These are phyloP conservation scores for Seira sanloemensis DNA, from an alignment of 2,888 invertebrate genomes.

Conservation along the genomic window DNA sequence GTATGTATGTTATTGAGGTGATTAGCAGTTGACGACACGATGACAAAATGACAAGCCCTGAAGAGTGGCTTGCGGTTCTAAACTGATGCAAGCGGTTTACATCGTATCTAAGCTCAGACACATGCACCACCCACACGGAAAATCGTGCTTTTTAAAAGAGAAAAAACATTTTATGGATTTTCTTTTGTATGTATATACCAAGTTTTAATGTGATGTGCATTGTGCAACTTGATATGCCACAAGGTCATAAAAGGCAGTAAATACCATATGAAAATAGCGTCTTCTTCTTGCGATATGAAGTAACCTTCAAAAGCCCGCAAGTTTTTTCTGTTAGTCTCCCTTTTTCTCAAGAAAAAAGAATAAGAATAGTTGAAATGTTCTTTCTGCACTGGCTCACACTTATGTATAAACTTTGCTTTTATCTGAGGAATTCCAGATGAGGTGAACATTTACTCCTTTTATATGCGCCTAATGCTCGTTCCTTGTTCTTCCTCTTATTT, in stretches of 20 bases:
- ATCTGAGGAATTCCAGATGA: not conserved
- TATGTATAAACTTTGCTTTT: not conserved
- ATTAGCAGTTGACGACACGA: too few relatives aligned
- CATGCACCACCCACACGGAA: too few relatives aligned
- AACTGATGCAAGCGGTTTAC: too few relatives aligned
- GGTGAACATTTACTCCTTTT: not conserved
- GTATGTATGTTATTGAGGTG: too few relatives aligned
- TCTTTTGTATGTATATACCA: too few relatives aligned
- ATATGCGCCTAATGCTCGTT: not conserved
- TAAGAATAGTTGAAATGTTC: not conserved
- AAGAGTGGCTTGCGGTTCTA: too few relatives aligned
- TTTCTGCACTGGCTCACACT: not conserved
- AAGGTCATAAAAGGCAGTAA: not conserved
- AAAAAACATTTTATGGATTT: too few relatives aligned
- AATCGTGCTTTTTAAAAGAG: too few relatives aligned
- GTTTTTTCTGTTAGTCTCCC: not conserved
- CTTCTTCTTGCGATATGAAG: too few relatives aligned
- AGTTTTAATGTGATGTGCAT: too few relatives aligned
- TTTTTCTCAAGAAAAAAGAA: not conserved
- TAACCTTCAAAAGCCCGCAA: not conserved
- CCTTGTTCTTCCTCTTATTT: not conserved
- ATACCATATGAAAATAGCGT: not conserved
- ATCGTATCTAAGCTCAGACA: too few relatives aligned
- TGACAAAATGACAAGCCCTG: too few relatives aligned
- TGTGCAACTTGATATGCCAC: not conserved